phyloP scores from a whole-genome alignment of 2,797 vertebrate genomes.

The Amazona finschi region DNA sequence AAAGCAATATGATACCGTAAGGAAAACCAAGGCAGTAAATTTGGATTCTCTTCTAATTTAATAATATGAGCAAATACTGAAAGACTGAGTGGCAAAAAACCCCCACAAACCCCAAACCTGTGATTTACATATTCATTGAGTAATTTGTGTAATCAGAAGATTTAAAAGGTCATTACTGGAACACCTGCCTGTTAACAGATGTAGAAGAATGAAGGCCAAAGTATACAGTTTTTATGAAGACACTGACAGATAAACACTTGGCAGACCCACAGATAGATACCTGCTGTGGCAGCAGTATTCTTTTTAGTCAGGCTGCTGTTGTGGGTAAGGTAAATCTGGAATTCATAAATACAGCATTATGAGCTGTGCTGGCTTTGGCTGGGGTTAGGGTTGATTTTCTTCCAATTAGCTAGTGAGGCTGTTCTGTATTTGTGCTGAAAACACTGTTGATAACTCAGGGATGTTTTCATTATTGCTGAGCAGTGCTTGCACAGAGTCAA shows the following conservation, averaged over 20 bases:
- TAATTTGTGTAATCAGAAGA: slow-evolving; percentile 62
- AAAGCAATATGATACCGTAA: neutral
- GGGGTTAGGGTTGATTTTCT: neutral
- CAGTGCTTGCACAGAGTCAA: neutral
- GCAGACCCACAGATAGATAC: slow-evolving; percentile 7
- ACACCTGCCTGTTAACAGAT: slow-evolving; percentile 64
- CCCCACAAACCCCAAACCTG: neutral
- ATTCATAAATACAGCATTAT: neutral
- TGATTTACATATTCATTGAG: slow-evolving; percentile 55
- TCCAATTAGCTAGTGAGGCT: rapidly evolving
- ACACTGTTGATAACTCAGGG: neutral
- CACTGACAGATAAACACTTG: slow-evolving; percentile 27
- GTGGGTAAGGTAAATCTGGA: neutral
- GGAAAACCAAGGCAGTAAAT: neutral
- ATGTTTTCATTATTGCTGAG: neutral
- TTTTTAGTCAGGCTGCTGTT: neutral
- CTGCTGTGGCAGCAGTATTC: neutral
- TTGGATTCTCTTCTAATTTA: neutral
- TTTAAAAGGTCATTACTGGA: slow-evolving; percentile 60
- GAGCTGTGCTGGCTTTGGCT: neutral
- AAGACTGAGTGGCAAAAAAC: neutral
- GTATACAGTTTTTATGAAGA: slow-evolving; percentile 19
- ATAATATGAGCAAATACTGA: neutral
- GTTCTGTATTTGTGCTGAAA: neutral
- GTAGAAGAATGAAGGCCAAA: slow-evolving; percentile 47